phyloP scores from a whole-genome alignment of 2,113 vertebrate genomes.

The Gobiocypris rarus region DNA sequence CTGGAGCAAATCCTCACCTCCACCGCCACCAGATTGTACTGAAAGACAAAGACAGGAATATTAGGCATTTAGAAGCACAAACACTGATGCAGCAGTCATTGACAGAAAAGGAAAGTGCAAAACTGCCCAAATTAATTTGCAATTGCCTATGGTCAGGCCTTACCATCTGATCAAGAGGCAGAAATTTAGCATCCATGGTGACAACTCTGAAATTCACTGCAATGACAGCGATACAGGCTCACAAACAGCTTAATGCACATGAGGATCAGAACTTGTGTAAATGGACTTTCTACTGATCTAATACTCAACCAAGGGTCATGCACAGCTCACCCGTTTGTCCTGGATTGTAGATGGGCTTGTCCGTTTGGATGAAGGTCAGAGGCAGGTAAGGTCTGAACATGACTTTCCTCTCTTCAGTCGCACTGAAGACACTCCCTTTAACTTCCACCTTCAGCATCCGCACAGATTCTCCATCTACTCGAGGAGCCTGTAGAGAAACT shows the following conservation, averaged over 20 bases:
- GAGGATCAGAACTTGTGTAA: no score
- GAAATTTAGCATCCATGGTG: neutral
- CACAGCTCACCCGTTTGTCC: conserved; percentile 70
- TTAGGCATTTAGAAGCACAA: no score
- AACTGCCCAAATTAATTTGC: no score
- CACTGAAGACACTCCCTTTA: conserved; percentile 59
- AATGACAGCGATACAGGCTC: no score
- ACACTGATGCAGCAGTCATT: no score
- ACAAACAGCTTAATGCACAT: no score
- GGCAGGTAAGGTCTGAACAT: conserved; percentile 55
- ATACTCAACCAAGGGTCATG: neutral
- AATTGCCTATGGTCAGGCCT: no score
- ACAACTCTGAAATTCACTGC: conserved; percentile 2
- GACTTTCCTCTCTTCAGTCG: conserved; percentile 65
- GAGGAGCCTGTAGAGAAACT: conserved; percentile 62
- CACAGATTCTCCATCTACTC: conserved; percentile 41
- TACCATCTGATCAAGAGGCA: conserved; percentile 13
- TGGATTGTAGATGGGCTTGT: conserved; percentile 74
- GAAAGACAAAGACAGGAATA: neutral
- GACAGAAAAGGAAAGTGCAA: no score
- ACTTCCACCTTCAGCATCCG: conserved; percentile 61
- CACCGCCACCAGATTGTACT: neutral
- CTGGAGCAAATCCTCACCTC: neutral
- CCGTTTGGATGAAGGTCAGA: conserved; percentile 66
- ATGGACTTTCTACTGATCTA: no score